These are phyloP conservation scores for Vireo griseus DNA, from an alignment of 2,797 vertebrate species.

Conservation along the genomic window DNA sequence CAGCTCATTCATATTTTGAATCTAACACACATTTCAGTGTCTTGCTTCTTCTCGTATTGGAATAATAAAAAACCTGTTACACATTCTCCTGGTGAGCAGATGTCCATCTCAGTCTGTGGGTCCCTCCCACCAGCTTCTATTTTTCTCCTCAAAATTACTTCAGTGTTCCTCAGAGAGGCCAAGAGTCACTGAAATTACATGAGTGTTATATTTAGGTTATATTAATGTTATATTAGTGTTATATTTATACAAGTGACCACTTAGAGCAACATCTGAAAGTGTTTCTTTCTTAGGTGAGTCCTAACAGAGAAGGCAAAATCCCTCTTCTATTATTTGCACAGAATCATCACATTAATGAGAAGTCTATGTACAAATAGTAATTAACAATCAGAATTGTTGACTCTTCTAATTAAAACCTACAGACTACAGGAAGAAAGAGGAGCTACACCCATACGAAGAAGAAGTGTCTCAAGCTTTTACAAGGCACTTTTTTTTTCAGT, in stretches of 20 bases:
- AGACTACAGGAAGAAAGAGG: not conserved
- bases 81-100: not conserved
- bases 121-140: not conserved
- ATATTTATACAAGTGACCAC: fast-evolving
- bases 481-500: not conserved
- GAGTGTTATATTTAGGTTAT: not conserved
- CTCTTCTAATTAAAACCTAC: not conserved
- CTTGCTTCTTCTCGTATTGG: not conserved
- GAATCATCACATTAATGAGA: not conserved
- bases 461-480: not conserved
- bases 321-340: not conserved
- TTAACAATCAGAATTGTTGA: not conserved
- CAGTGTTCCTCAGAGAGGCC: not conserved
- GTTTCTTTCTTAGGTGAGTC: not conserved
- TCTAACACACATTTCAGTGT: not conserved
- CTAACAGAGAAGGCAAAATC: not conserved
- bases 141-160: not conserved
- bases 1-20: not conserved
- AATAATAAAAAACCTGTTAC: not conserved
- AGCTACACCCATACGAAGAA: not conserved
- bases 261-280: not conserved
- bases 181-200: not conserved
- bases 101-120: not conserved
- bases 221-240: not conserved
- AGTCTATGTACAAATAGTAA: not conserved